A percentile compares a stretch with the other conserved stretches of the same genome.
Evolutionary conservation across 1,140 invertebrate genomes (phyloP).

Genomic region (Drosophila quadrilineata): DNA sequence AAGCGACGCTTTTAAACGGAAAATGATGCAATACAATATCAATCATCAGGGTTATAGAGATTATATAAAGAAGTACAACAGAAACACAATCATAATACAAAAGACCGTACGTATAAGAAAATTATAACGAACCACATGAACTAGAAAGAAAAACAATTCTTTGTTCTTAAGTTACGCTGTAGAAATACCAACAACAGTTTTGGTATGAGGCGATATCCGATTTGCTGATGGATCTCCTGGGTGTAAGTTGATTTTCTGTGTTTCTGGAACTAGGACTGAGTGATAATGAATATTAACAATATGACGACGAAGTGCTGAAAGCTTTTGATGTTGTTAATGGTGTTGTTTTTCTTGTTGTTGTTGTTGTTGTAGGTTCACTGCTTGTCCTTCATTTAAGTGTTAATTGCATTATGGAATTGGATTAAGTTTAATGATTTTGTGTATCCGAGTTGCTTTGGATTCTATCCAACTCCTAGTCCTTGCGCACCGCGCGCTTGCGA

Average conservation of each 20-base stretch:
- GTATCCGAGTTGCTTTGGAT: conserved; percentile 20
- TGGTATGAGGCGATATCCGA: conserved; percentile 27
- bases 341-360: too few relatives aligned
- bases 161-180: too few relatives aligned
- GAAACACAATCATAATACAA: conserved; percentile 67
- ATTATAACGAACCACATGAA: conserved; percentile 60
- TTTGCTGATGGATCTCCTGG: conserved; percentile 4
- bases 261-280: conserved; percentile 4
- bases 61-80: conserved; percentile 14
- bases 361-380: conserved; percentile 10
- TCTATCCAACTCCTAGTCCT: conserved; percentile 45
- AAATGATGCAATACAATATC: neutral
- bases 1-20: too few relatives aligned
- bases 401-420: conserved; percentile 57
- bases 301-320: too few relatives aligned
- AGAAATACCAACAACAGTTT: conserved; percentile 40
- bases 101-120: conserved; percentile 41
- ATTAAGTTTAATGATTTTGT: conserved; percentile 47
- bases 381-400: conserved; percentile 8
- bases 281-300: conserved; percentile 10
- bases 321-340: too few relatives aligned
- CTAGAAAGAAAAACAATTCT: too few relatives aligned
- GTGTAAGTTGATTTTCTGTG: conserved; percentile 22
- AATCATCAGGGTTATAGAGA: neutral
- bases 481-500: conserved; percentile 71